Percentiles rank a stretch among this genome's conserved stretches.
phyloP scores from a whole-genome alignment of 2,797 vertebrate genomes.

The Adrianichthys oophorus region DNA sequence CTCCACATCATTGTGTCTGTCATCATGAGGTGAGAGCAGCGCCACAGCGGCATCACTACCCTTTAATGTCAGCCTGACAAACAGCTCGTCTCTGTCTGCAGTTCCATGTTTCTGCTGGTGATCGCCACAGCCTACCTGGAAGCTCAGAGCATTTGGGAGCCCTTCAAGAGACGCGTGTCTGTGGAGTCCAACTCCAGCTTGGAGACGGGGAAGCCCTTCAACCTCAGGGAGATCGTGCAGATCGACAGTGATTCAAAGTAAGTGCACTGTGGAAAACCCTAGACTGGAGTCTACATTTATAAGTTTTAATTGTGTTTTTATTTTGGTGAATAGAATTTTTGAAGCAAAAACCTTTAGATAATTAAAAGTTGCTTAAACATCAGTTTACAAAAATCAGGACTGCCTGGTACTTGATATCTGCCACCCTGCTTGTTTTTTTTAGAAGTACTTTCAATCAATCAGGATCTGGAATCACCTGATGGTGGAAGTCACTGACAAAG shows the following conservation, averaged over 20 bases:
- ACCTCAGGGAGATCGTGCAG: slow-evolving; percentile 98
- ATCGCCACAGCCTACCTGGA: slow-evolving; percentile 95
- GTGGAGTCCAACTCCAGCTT: slow-evolving; percentile 90
- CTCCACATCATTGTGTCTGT: slow-evolving; percentile 93
- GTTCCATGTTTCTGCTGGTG: slow-evolving; percentile 95
- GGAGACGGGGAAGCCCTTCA: slow-evolving; percentile 93
- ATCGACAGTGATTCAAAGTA: slow-evolving; percentile 94
- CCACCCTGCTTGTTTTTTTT: too few species aligned
- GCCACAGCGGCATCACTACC: too few species aligned
- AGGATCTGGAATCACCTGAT: too few species aligned
- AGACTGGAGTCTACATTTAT: not conserved
- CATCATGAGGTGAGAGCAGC: slow-evolving; percentile 87
- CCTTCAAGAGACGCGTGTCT: slow-evolving; percentile 91
- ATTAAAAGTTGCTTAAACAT: too few species aligned
- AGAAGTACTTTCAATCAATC: too few species aligned
- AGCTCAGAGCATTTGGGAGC: slow-evolving; percentile 98
- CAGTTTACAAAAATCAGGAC: too few species aligned
- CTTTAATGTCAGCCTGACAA: not conserved
- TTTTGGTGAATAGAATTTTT: too few species aligned
- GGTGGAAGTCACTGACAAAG: too few species aligned
- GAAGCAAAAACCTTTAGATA: too few species aligned
- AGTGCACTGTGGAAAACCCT: slow-evolving; percentile 50
- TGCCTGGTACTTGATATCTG: too few species aligned
- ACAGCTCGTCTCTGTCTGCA: slow-evolving; percentile 47
- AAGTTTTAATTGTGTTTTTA: too few species aligned